Evolutionary conservation across 2,888 invertebrate species (phyloP), one percentile per base, ranked within the genome.

Genomic region (Tethea ocularis): DNA sequence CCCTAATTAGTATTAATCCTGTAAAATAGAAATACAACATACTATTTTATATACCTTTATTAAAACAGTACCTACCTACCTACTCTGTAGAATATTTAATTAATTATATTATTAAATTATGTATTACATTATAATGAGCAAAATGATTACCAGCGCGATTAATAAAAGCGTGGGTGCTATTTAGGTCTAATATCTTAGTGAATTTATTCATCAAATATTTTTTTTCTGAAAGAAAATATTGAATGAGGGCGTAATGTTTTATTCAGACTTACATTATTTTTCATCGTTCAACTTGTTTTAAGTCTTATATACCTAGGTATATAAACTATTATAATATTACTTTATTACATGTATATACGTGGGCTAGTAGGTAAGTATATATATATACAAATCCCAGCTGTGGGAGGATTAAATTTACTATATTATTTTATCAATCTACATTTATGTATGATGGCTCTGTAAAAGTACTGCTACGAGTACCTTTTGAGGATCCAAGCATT

Each of bases 1-100:
- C 71, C 66, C 72, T 88, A 86, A 90, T 88, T 86, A 78, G 68
- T 74, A 78, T 78, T 81, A 84, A 82, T 80, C 67, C 71, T 71
- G 64, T 74, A 71, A 75, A 72, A 67, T 63, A 64, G 61, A 59
- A 29, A 57, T 53, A 54, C 41, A 54, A 11, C 20, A 10, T 33
- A 15, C 36, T 6, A 33, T 54, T 20, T 33, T 33, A 54, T 22
- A 20, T 0, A 36, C 22, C 29, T 1, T 11, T 17, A 17, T 26
- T 29, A 29, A 41, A 41, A 17, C 41, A n/a, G 0, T 13, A 41
- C 3, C n/a, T n/a, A n/a, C n/a, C n/a, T n/a, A n/a, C n/a, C n/a
- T 1, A 10, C 41, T 41, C n/a, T 41, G 17, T 0, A 17, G 8
- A n/a, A 41, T 17, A 3, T 17, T n/a, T 17, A 0, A n/a, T 41